These are phyloP conservation scores for Stegodyphus dumicola DNA, from an alignment of 1,140 invertebrate genomes.

Conservation along the genomic window DNA sequence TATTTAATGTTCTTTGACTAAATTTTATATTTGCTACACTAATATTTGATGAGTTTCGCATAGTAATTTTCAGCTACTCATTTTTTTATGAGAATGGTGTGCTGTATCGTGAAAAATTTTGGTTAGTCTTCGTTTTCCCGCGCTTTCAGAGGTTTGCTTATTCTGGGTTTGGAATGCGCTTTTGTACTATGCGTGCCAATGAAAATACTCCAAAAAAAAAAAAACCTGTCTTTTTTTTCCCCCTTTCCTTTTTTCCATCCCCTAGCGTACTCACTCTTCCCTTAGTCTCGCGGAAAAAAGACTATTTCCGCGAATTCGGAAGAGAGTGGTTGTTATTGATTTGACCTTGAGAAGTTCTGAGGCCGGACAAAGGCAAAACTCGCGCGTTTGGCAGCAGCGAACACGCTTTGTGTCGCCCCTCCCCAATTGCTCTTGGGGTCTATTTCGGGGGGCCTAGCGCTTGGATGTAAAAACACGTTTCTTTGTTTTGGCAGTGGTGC, in stretches of 20 bases:
- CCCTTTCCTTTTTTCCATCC: not conserved
- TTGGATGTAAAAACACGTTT: not conserved
- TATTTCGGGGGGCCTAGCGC: not conserved
- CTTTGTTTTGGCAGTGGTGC: not conserved
- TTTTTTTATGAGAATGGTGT: too few relatives aligned
- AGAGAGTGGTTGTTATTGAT: constrained; percentile 28
- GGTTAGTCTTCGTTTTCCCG: too few relatives aligned
- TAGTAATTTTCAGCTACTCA: too few relatives aligned
- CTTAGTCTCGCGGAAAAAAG: not conserved
- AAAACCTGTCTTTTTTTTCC: not conserved
- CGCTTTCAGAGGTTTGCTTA: too few relatives aligned
- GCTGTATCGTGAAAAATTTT: too few relatives aligned
- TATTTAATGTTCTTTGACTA: too few relatives aligned
- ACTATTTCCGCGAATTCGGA: constrained; percentile 27
- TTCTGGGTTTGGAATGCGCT: too few relatives aligned
- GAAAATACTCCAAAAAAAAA: too few relatives aligned
- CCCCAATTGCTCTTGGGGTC: not conserved
- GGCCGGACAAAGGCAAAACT: constrained; percentile 1
- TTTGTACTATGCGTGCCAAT: too few relatives aligned
- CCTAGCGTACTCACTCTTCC: not conserved
- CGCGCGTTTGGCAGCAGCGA: too few relatives aligned
- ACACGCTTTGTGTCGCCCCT: not conserved
- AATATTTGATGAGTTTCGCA: too few relatives aligned
- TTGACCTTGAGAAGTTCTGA: constrained; percentile 22
- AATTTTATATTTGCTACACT: too few relatives aligned